Base-by-base conservation (phyloP, 2,888 invertebrate species). In the Papilio gigon region DNA sequence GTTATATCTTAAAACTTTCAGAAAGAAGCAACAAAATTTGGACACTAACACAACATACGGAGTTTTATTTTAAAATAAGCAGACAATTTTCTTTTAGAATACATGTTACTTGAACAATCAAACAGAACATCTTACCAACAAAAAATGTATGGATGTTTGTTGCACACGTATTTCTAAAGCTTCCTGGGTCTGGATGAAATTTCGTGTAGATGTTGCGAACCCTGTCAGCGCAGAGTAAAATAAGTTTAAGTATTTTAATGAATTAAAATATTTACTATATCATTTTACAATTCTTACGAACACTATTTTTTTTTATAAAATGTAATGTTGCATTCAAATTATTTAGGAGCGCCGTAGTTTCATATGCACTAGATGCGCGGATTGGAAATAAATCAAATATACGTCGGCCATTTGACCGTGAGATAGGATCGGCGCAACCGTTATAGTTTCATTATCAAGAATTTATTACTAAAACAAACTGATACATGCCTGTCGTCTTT, bases 351-450 rank as follows among this genome's bases (percentile, higher is more conserved):
- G 80, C 82, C 79, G 44, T 68, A 44, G 53, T 44, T 67, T 67
- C 63, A 56, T 71, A 68, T 78, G 78, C 77, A 75, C 77, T 84
- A 80, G 80, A 79, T 80, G 83, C 84, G 86, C 85, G 86, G 87
- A 88, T 88, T 88, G 87, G 85, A 86, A 88, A 88, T 88, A 88
- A 89, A 90, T 89, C 89, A 89, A 89, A 89, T 90, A 90, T 90
- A 88, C 88, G 88, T 86, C 86, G 86, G 77, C 80, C 87, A 84
- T 81, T 82, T 85, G 84, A 85, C 86, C 86, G 84, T 86, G 88
- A 87, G 88, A 89, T 89, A 84, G 86, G 87, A 88, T 88, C 85
- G 84, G 82, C 84, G 84, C 82, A 87, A 85, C 87, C 86, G 84
- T 72, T 67, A 61, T 67, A 42, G 56, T 20, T 61, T 30, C 53